Conservation (phyloP, 2,113 vertebrate genomes). For the human region GRCh38 chr22:30249001-30249500, state of each 20-base stretch:
- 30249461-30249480: neutral
- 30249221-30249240: constrained; percentile 57
- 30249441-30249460: neutral
- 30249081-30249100: constrained; percentile 53
- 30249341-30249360: constrained; percentile 79
- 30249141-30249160: constrained; percentile 39
- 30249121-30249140: neutral
- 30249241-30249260: constrained; percentile 46
- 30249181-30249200: neutral
- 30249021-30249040: constrained; percentile 54
- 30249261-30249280: neutral
- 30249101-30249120: constrained; percentile 44
- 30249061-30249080: constrained; percentile 66
- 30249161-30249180: constrained; percentile 67
- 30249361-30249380: constrained; percentile 75
- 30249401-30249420: constrained; percentile 56
- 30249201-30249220: constrained; percentile 24
- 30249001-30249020: constrained; percentile 61
- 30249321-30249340: constrained; percentile 66
- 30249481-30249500: neutral
- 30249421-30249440: neutral
- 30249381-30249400: constrained; percentile 79
- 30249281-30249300: constrained; percentile 57
- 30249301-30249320: constrained; percentile 78
- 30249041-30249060: constrained; percentile 50